phyloP scores from a whole-genome alignment of 2,797 vertebrate genomes.

The Bufotes viridis region DNA sequence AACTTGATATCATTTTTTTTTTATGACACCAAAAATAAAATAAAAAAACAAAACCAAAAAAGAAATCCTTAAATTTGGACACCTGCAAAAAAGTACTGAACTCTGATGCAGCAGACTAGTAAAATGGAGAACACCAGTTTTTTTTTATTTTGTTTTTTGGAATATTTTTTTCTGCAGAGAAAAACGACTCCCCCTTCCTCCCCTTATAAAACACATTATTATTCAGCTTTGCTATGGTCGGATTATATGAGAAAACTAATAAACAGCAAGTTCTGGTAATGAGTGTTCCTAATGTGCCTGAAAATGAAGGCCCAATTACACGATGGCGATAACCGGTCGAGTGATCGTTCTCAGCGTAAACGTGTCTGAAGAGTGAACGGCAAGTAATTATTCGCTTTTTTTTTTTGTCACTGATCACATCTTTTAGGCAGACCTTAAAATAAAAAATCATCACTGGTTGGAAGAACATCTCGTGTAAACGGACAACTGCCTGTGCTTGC shows the following conservation, averaged over 20 bases:
- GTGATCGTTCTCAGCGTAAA: no score
- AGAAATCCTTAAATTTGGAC: conserved; percentile 21
- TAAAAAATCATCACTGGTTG: no score
- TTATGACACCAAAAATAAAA: conserved; percentile 40
- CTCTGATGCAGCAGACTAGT: conserved; percentile 38
- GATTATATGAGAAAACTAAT: conserved; percentile 32
- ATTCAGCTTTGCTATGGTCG: conserved; percentile 47
- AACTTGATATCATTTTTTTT: conserved; percentile 38
- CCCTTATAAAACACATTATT: conserved; percentile 23
- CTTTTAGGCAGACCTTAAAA: no score
- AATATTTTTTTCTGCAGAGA: background rate
- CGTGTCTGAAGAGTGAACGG: no score
- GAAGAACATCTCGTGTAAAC: no score
- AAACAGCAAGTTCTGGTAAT: conserved; percentile 16
- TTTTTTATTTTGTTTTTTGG: background rate
- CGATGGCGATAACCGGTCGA: no score
- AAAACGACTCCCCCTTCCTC: background rate
- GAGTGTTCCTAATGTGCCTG: conserved; percentile 36
- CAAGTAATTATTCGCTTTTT: no score
- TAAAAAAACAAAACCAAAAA: background rate
- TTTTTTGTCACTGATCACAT: no score
- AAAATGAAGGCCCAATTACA: background rate
- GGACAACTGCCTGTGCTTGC: no score
- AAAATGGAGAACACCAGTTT: conserved; percentile 33
- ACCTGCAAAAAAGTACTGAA: conserved; percentile 48